Base-by-base conservation (phyloP, 2,888 invertebrate species). In the Drosophila macrospina region DNA sequence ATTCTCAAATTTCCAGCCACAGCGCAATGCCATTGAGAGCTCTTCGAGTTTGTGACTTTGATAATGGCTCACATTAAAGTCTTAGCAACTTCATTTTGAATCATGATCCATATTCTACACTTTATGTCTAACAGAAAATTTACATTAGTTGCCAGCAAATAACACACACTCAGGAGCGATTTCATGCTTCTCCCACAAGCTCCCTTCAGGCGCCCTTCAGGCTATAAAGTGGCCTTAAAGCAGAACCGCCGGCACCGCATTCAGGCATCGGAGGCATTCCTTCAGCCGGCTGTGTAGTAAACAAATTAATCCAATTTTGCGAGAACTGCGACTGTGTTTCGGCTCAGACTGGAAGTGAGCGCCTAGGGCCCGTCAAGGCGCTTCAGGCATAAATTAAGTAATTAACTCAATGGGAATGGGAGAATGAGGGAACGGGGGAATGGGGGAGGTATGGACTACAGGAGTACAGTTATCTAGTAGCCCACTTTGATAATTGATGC, bases 291-390 rank as follows among this genome's bases (percentile, higher is more conserved):
- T 45, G 20, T 55, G 80, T 62, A 68, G 81, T 73, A 74, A 89
- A 86, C 89, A 86, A 86, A 83, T 86, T 85, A 85, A 85, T 85
- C 88, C 74, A 83, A 83, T 86, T 89, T 86, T 56, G 45, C 47
- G 37, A 56, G 51, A 70, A 45, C 76, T 13, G 39, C 42, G 52
- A 52, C 48, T 45, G 34, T 1, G 30, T n/a, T 56, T 44, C 20
- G 50, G 42, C 36, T 28, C 32, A 36, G 32, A n/a, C 2, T 8
- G 26, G 28, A 26, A 42, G 28, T 10, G 55, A 41, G 64, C 24
- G 61, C 63, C 57, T 13, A 39, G 16, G 42, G 75, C 51, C n/a
- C n/a, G n/a, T n/a, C 16, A 34, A 52, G 34, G 28, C 28, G 65
- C 77, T 44, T 55, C 42, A 32, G 57, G 84, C 86, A 88, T 88